Conservation (phyloP, 2,888 invertebrate genomes). For the Axea sp. region DNA sequence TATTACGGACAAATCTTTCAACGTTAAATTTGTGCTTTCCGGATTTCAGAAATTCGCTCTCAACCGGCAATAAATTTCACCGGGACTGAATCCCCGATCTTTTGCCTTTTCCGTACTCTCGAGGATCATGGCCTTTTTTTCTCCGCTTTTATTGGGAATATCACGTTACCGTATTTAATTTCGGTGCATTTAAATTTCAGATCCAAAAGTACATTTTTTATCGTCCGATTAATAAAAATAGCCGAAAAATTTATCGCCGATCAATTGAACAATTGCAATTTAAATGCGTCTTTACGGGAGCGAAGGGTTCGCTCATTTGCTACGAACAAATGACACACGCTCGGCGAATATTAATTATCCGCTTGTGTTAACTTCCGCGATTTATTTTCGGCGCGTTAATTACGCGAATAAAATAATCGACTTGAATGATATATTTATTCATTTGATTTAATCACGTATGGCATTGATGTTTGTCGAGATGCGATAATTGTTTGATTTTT, state of each 20-base stretch:
- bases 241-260: slow-evolving; percentile 41
- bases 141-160: slow-evolving; percentile 22
- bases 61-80: slow-evolving; percentile 20
- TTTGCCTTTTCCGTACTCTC: slow-evolving; percentile 10
- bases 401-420: slow-evolving; percentile 4
- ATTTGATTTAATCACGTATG: too few relatives aligned
- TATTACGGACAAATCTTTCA: slow-evolving; percentile 4
- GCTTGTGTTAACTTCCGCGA: neutral
- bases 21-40: neutral
- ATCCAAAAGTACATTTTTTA: slow-evolving; percentile 30
- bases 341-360: slow-evolving; percentile 9
- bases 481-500: too few relatives aligned
- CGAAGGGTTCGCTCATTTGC: slow-evolving; percentile 5
- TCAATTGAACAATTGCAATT: slow-evolving; percentile 45
- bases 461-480: too few relatives aligned
- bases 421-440: too few relatives aligned
- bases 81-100: slow-evolving; percentile 15
- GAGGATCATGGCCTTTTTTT: neutral
- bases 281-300: slow-evolving; percentile 10
- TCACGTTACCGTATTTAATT: slow-evolving; percentile 54
- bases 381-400: slow-evolving; percentile 10
- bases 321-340: slow-evolving; percentile 6
- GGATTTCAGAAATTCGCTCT: slow-evolving; percentile 13
- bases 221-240: slow-evolving; percentile 17
- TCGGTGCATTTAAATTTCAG: slow-evolving; percentile 37